Base-by-base conservation (phyloP, 2,113 vertebrate genomes). In the Gallinago paraguaiae region DNA sequence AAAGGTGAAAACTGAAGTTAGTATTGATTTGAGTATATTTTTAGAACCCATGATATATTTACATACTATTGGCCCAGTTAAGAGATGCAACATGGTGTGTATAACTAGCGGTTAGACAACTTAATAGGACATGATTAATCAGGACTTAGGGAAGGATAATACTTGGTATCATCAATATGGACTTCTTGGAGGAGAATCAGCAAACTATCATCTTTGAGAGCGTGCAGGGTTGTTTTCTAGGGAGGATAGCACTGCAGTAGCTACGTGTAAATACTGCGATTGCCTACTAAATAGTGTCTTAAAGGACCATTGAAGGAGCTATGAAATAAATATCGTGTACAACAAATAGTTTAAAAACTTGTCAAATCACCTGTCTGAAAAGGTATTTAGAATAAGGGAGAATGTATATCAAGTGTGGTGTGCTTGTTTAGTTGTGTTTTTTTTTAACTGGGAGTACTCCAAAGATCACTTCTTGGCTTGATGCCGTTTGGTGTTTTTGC, bases 171-270 rank as follows among this genome's bases (percentile, higher is more conserved):
- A 76, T 80, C 60, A n/a, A 3, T 53, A 43, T 20, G 28, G 45
- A 70, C 54, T 79, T 70, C 13, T 0, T 5, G 4, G 1, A 17
- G 4, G 1, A 19, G 48, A 45, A 64, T 16, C 27, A 50, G 39
- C 24, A 54, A 77, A 60, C 19, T 35, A 24, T 14, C 20, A 24
- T 50, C 54, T 77, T 77, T 25, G 46, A 35, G 31, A 63, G 30
- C 22, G 5, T 48, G 50, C 20, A 28, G 15, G 16, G 7, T 8
- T 13, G 24, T 81, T 61, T 61, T 48, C 61, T 90, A 4, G 20
- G 35, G 23, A 57, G 63, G 15, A 4, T 19, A 35, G 2, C 39
- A 24, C 61, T 75, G 13, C 23, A 31, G 30, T 46, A 61, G 5
- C 35, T 82, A 2, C 31, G 5, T 64, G 17, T 70, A 70, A 75